Evolutionary conservation across 2,888 invertebrate species (phyloP), one percentile per base, ranked within the genome.

Genomic region (Ganaspis brasiliensis): DNA sequence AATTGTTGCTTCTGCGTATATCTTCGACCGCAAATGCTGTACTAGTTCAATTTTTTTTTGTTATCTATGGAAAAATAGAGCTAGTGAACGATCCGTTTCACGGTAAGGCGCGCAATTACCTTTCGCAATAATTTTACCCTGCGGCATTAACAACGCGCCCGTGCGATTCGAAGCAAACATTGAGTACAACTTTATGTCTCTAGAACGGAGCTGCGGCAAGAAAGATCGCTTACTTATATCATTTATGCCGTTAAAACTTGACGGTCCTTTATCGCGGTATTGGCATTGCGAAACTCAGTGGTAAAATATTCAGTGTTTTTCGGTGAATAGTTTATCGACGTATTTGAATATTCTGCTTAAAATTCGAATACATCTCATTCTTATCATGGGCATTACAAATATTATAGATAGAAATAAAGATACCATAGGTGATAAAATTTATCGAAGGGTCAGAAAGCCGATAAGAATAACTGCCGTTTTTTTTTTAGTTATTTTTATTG

Each of bases 51-150:
- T 79, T 85, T 85, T 88, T 86, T 87, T 80, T 85, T 86, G 80
- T 81, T 70, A 78, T 79, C 76, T 78, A 67, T 81, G 80, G 83
- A 79, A 83, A 83, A 85, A 84, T 82, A 70, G 76, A 19, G 57
- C 57, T 72, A 55, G 72, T 78, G 77, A 79, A 79, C 83, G 84
- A 87, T 85, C 82, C 81, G 84, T 87, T 87, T 87, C 82, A 84
- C 83, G 81, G 82, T 77, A 82, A 84, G 81, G 83, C 82, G 84
- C 83, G 87, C 85, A 87, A 88, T 87, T 87, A 85, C 81, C 82
- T 88, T 87, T 87, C 85, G 84, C 87, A 87, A 88, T 83, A 80
- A 81, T 82, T 81, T 74, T 77, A 72, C 72, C 81, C 73, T 52
- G 61, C 16, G 72, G 78, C 74, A 72, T 63, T 75, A 40, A 16